These are phyloP conservation scores for Ctenopoma multispine DNA, from an alignment of 2,797 vertebrate species.

Conservation along the genomic window DNA sequence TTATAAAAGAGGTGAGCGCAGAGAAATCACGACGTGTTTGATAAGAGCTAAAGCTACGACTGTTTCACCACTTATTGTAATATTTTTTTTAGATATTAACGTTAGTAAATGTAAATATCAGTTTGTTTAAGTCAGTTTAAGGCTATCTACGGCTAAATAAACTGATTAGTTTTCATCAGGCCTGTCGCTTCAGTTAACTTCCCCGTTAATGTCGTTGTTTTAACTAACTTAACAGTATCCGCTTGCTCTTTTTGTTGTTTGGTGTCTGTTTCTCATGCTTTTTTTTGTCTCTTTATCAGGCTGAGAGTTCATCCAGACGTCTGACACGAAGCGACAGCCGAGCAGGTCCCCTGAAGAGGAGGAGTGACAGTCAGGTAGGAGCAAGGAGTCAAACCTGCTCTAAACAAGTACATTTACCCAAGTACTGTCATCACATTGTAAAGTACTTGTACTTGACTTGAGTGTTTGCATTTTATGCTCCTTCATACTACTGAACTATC, in stretches of 20 bases:
- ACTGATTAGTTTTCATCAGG: not conserved
- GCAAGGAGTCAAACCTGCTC: too few species aligned
- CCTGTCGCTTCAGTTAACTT: conserved; percentile 26
- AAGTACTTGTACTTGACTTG: too few species aligned
- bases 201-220: not conserved
- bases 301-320: conserved; percentile 79
- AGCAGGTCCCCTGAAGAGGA: conserved; percentile 75
- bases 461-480: too few species aligned
- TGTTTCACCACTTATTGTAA: accelerated
- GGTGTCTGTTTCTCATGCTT: not conserved
- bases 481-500: too few species aligned
- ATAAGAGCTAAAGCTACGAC: not conserved
- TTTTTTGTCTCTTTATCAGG: conserved; percentile 53
- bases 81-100: too few species aligned
- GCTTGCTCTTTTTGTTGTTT: not conserved
- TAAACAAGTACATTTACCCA: too few species aligned
- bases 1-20: conserved; percentile 82
- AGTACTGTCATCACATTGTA: too few species aligned
- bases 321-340: conserved; percentile 82
- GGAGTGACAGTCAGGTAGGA: conserved; percentile 79
- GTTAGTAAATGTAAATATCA: too few species aligned
- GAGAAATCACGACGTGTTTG: conserved; percentile 33
- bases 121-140: not conserved
- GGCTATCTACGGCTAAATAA: not conserved
- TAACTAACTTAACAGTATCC: conserved; percentile 6